phyloP scores from a whole-genome alignment of 2,113 vertebrate genomes.

The Xyrauchen texanus region DNA sequence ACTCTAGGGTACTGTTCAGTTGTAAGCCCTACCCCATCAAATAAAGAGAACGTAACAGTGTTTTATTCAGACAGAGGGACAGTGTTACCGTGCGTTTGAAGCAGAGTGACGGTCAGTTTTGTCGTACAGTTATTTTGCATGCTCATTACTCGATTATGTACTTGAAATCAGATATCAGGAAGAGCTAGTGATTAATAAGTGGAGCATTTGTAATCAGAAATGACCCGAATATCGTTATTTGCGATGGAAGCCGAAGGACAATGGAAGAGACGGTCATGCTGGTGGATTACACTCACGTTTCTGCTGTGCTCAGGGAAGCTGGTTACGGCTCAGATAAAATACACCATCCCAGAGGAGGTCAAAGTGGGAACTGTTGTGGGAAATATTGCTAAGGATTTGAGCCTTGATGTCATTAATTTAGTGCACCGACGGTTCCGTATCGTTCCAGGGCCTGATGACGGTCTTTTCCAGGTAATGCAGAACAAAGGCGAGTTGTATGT shows the following conservation, averaged over 20 bases:
- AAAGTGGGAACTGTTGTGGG: slow-evolving; percentile 63
- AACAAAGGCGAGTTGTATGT: slow-evolving; percentile 68
- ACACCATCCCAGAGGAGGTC: slow-evolving; percentile 58
- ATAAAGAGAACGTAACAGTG: neutral
- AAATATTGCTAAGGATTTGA: slow-evolving; percentile 69
- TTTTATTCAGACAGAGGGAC: neutral
- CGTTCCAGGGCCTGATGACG: slow-evolving; percentile 61
- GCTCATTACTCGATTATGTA: neutral
- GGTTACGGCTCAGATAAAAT: slow-evolving; percentile 42
- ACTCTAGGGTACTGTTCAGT: neutral
- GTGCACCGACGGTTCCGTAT: slow-evolving; percentile 63
- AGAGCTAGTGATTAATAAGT: slow-evolving; percentile 49
- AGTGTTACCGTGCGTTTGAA: neutral
- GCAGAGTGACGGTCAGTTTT: neutral
- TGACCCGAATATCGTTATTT: slow-evolving; percentile 33
- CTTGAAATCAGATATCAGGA: neutral
- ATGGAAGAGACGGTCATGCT: slow-evolving; percentile 7
- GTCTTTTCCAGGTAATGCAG: slow-evolving; percentile 65
- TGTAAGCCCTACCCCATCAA: slow-evolving; percentile 50
- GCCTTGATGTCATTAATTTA: slow-evolving; percentile 60
- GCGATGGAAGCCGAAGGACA: slow-evolving; percentile 30
- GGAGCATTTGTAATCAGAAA: neutral
- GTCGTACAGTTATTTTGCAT: neutral
- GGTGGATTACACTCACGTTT: slow-evolving; percentile 19
- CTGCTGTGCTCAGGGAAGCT: slow-evolving; percentile 32